A percentile compares a stretch with the other conserved stretches of the same genome.
Conservation (phyloP, 2,113 vertebrate genomes). For the Actinemys pallida region DNA sequence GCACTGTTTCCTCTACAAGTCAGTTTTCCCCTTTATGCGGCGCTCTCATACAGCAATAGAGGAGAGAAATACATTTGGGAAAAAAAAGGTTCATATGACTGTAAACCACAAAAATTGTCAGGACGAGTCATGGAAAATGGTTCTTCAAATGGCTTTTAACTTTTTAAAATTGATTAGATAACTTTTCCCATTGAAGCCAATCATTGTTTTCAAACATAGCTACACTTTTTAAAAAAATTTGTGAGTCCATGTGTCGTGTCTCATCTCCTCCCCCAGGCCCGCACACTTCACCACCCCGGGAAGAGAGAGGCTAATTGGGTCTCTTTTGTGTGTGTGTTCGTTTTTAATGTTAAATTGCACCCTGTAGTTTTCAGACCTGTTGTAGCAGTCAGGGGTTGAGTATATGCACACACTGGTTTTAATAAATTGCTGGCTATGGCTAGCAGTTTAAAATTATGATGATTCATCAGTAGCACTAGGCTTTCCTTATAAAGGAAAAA, state of each 20-base stretch:
- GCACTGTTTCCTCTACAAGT: not conserved
- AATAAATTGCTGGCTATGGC: slow-evolving; percentile 8
- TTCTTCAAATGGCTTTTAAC: not conserved
- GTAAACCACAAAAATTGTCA: not conserved
- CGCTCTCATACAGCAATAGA: not conserved
- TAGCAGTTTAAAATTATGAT: not conserved
- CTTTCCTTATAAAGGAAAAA: slow-evolving; percentile 30
- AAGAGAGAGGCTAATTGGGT: not conserved
- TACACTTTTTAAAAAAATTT: not conserved
- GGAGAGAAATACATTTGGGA: not conserved
- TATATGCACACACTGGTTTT: not conserved
- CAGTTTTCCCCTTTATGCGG: not conserved
- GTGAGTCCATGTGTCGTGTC: not conserved
- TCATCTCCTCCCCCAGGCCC: not conserved
- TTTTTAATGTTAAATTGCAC: not conserved
- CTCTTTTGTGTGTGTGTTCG: not conserved
- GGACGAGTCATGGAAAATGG: not conserved
- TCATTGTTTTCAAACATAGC: not conserved
- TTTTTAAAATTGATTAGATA: not conserved
- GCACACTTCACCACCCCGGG: no score
- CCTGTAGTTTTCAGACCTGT: not conserved
- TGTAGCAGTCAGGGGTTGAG: not conserved
- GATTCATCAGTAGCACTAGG: slow-evolving; percentile 43
- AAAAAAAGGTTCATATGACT: not conserved
- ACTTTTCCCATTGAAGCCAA: not conserved